Evolutionary conservation across 1,140 invertebrate genomes (phyloP).

Genomic region (Arctopsyche grandis): DNA sequence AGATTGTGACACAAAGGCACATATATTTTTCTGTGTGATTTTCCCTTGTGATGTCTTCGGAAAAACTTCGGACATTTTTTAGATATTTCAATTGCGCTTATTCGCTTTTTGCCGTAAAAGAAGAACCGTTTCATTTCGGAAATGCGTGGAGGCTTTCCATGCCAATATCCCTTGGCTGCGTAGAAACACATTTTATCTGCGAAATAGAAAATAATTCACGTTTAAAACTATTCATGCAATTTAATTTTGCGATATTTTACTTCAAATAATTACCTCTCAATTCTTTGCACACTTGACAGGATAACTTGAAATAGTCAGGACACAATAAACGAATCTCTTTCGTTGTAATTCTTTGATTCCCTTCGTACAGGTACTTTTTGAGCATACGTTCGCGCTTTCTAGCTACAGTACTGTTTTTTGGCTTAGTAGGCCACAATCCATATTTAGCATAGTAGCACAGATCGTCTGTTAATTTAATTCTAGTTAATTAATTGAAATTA

Average conservation of each 20-base stretch:
- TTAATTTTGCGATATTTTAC: background rate
- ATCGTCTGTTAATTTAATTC: slow-evolving; percentile 16
- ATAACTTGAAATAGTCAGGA: slow-evolving; percentile 11
- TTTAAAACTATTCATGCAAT: slow-evolving; percentile 2
- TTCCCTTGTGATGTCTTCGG: background rate
- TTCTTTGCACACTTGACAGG: background rate
- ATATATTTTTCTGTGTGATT: slow-evolving; percentile 37
- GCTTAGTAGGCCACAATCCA: background rate
- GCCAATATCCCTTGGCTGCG: slow-evolving; percentile 34
- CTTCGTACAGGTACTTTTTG: slow-evolving; percentile 29
- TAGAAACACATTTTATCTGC: slow-evolving; percentile 39
- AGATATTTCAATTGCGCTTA: slow-evolving; percentile 25
- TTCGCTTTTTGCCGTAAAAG: slow-evolving; percentile 20
- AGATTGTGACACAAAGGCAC: slow-evolving; percentile 22
- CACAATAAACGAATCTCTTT: slow-evolving; percentile 20
- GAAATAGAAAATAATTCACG: background rate
- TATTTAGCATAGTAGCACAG: slow-evolving; percentile 31
- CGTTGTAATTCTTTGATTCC: background rate
- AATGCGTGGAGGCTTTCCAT: background rate
- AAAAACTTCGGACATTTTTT: slow-evolving; percentile 39
- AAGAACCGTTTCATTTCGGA: slow-evolving; percentile 39
- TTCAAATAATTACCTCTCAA: background rate
- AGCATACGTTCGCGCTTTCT: slow-evolving; percentile 24
- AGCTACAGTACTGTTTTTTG: slow-evolving; percentile 1
- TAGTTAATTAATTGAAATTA: background rate